phyloP scores from a whole-genome alignment of 2,888 invertebrate genomes.

The Miltochrista miniata region DNA sequence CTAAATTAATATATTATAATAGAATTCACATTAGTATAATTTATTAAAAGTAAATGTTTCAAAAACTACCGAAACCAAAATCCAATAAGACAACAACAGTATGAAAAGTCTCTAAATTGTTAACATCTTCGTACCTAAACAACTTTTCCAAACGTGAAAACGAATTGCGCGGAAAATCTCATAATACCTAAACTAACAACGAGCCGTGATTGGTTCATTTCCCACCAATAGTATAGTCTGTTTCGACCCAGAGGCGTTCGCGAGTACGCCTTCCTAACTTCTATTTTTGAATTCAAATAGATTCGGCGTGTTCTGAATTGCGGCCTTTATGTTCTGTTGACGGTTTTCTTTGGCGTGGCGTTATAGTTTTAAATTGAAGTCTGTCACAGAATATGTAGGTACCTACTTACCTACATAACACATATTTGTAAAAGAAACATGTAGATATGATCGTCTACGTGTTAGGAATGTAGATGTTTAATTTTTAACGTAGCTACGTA shows the following conservation, averaged over 20 bases:
- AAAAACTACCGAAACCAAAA: background rate
- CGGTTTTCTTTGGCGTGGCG: background rate
- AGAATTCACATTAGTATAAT: no score
- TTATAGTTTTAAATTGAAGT: background rate
- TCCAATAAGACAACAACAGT: background rate
- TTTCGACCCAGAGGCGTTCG: constrained; percentile 58
- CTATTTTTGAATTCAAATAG: constrained; percentile 75
- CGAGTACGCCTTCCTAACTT: constrained; percentile 73
- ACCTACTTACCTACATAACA: no score
- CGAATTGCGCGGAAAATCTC: constrained; percentile 56
- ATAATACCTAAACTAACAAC: constrained; percentile 61
- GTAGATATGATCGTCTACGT: no score
- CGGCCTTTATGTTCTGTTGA: constrained; percentile 16
- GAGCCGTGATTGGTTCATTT: constrained; percentile 67
- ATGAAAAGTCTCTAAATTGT: background rate
- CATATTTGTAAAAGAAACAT: no score
- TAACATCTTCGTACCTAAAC: background rate
- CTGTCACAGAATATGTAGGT: background rate
- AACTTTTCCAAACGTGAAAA: constrained; percentile 37
- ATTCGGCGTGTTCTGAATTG: constrained; percentile 47
- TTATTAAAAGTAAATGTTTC: no score
- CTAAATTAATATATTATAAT: no score
- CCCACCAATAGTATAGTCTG: constrained; percentile 68
- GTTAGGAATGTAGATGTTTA: no score
- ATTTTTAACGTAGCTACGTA: no score